Conservation (phyloP, 2,113 vertebrate species). For the Gavia stellata region DNA sequence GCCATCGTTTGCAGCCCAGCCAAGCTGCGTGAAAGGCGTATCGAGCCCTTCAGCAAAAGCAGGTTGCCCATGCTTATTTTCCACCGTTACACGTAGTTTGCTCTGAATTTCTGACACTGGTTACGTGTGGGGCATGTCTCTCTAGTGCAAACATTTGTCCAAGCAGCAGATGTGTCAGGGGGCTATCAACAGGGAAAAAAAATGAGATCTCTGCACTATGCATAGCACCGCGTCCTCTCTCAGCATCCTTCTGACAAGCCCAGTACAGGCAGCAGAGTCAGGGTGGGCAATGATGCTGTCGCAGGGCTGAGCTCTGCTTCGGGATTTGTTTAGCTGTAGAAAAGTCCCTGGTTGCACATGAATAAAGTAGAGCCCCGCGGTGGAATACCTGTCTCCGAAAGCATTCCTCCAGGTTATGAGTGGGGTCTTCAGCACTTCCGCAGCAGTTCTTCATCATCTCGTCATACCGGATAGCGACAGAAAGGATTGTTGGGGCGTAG, state of each 20-base stretch:
- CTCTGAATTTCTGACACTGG: not conserved
- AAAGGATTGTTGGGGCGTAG: slow-evolving; percentile 18
- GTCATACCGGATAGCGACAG: not conserved
- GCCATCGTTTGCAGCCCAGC: not conserved
- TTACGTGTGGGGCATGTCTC: not conserved
- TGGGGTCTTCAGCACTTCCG: not conserved
- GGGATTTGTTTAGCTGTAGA: not conserved
- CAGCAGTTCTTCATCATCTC: slow-evolving; percentile 58
- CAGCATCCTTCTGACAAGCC: fast-evolving
- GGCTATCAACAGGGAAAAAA: not conserved
- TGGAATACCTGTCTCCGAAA: slow-evolving; percentile 54
- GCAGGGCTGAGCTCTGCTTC: not conserved
- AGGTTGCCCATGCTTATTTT: not conserved
- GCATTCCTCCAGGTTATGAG: slow-evolving; percentile 3
- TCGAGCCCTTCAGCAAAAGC: not conserved
- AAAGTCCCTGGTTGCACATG: fast-evolving
- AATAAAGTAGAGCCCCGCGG: fast-evolving
- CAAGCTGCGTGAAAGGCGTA: not conserved
- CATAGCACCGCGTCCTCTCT: not conserved
- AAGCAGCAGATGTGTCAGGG: not conserved
- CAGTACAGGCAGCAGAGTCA: not conserved
- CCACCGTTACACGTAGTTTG: not conserved
- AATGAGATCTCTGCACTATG: too few relatives aligned
- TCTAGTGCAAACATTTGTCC: not conserved
- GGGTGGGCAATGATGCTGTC: too few relatives aligned